These are phyloP conservation scores for Channa argus DNA, from an alignment of 2,113 vertebrate species.

Conservation along the genomic window DNA sequence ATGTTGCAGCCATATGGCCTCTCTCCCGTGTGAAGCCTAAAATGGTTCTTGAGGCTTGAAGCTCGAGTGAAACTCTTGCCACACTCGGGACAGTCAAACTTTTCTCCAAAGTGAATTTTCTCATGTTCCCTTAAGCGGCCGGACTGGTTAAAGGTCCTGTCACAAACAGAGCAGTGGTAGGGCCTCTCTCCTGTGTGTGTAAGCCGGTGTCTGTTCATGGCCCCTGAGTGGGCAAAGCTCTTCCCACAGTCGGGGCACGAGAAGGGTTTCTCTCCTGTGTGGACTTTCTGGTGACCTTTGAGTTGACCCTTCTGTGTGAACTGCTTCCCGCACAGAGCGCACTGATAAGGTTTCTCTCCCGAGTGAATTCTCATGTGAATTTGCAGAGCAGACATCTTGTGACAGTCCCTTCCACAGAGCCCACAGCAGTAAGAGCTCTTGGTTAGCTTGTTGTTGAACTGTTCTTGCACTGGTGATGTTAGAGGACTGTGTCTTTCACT, in stretches of 20 bases:
- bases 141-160: conserved; percentile 82
- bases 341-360: conserved; percentile 76
- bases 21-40: conserved; percentile 84
- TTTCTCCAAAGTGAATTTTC: conserved; percentile 83
- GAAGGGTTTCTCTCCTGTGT: conserved; percentile 76
- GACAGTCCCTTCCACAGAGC: conserved; percentile 79
- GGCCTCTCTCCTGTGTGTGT: conserved; percentile 80
- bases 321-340: conserved; percentile 75
- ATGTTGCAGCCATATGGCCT: conserved; percentile 73
- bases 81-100: conserved; percentile 77
- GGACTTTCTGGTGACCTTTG: conserved; percentile 77
- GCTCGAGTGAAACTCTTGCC: conserved; percentile 80
- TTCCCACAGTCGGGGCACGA: conserved; percentile 77
- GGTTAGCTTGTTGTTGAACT: conserved; percentile 11
- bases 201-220: conserved; percentile 78
- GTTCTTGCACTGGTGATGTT: conserved; percentile 13
- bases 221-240: conserved; percentile 75
- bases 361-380: conserved; percentile 79
- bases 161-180: conserved; percentile 81
- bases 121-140: conserved; percentile 81
- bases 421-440: conserved; percentile 76
- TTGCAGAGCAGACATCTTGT: conserved; percentile 77
- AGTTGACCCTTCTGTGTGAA: conserved; percentile 80
- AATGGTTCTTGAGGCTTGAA: conserved; percentile 84
- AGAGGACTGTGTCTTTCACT: conserved; percentile 33